Evolutionary conservation across 2,113 vertebrate species (phyloP).

Genomic region (Pelmatolapia mariae): DNA sequence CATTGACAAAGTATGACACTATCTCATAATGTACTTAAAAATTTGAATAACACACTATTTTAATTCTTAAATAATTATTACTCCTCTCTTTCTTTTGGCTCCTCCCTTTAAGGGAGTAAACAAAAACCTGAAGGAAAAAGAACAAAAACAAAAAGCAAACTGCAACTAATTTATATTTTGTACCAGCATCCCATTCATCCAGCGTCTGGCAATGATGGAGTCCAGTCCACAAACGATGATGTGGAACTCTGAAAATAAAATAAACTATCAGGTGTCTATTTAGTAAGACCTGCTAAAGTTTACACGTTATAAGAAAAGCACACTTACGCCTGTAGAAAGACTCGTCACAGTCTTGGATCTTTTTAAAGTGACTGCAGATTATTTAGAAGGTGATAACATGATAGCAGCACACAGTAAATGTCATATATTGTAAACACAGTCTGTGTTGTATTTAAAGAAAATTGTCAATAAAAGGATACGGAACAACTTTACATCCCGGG

Average conservation of each 20-base stretch:
- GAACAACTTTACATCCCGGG: constrained; percentile 84
- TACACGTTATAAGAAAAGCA: neutral
- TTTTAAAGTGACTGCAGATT: constrained; percentile 87
- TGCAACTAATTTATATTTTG: neutral
- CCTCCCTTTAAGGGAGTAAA: neutral
- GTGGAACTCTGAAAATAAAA: constrained; percentile 81
- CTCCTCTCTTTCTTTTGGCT: neutral
- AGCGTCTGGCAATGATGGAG: constrained; percentile 91
- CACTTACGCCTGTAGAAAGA: constrained; percentile 92
- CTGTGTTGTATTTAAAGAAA: neutral
- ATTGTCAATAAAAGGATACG: constrained; percentile 79
- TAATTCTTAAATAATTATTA: neutral
- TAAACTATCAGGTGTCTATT: neutral
- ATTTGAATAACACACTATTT: neutral
- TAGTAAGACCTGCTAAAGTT: neutral
- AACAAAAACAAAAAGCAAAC: neutral
- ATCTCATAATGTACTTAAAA: neutral
- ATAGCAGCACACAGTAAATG: neutral
- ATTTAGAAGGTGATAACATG: constrained; percentile 58
- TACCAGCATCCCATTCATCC: constrained; percentile 98
- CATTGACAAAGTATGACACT: neutral
- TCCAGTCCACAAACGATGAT: constrained; percentile 94
- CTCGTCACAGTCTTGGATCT: constrained; percentile 94
- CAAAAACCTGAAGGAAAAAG: neutral
- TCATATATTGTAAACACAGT: neutral